phyloP scores from a whole-genome alignment of 2,113 vertebrate genomes.

The Catagonus wagneri region DNA sequence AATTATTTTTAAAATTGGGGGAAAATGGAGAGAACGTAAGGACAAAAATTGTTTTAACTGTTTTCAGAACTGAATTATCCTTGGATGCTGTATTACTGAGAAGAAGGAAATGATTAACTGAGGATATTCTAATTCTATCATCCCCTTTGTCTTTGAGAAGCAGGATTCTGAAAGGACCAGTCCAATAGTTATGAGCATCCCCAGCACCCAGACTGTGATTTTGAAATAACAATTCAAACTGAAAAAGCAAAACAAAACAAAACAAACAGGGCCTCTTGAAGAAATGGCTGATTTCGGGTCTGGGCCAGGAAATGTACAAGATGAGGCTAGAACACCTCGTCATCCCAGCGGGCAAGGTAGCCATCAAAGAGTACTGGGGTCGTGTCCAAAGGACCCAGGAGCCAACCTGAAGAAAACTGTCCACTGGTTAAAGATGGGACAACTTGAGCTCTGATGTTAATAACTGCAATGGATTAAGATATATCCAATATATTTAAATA shows the following conservation, averaged over 20 bases:
- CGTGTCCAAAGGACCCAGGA: not conserved
- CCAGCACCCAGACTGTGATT: not conserved
- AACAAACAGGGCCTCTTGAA: not conserved
- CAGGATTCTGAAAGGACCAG: not conserved
- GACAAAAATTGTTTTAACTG: not conserved
- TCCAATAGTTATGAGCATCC: not conserved
- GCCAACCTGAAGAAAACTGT: not conserved
- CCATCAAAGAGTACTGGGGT: not conserved
- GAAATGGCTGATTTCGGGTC: conserved; percentile 2
- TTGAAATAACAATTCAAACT: not conserved
- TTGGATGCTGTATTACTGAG: not conserved
- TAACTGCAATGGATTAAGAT: not conserved
- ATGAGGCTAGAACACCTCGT: not conserved
- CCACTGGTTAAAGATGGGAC: not conserved
- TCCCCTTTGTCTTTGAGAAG: not conserved
- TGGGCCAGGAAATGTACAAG: not conserved
- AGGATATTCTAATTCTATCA: not conserved
- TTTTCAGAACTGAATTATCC: conserved; percentile 6
- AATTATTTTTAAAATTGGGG: not conserved
- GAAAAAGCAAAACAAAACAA: not conserved
- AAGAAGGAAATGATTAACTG: not conserved
- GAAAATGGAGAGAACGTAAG: not conserved
- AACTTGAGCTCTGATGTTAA: not conserved
- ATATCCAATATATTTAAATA: conserved; percentile 32
- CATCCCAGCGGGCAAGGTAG: not conserved